Evolutionary conservation across 2,113 vertebrate species (phyloP).

Genomic region (Taurulus bubalis): DNA sequence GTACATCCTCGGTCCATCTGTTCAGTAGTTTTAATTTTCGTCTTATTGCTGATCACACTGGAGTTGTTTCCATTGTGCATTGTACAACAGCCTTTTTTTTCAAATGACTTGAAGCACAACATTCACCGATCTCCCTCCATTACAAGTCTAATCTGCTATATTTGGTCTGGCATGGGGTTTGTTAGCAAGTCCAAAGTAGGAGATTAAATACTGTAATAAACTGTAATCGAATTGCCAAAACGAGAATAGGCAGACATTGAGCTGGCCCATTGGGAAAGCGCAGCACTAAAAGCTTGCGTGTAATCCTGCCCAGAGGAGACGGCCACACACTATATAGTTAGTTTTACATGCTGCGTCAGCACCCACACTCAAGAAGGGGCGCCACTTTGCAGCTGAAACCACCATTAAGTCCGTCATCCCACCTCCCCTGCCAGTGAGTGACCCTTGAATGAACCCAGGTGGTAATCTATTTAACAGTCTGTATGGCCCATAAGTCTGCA

Average conservation of each 20-base stretch:
- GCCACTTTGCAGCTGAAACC: slow-evolving; percentile 28
- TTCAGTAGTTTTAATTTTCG: background rate
- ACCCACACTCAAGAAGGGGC: slow-evolving; percentile 4
- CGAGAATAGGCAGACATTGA: slow-evolving; percentile 68
- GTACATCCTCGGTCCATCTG: slow-evolving; percentile 20
- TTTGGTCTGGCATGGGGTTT: slow-evolving; percentile 53
- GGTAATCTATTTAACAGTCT: slow-evolving; percentile 14
- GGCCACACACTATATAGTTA: slow-evolving; percentile 38
- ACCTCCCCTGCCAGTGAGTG: background rate
- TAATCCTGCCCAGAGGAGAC: slow-evolving; percentile 69
- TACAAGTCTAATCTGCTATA: slow-evolving; percentile 57
- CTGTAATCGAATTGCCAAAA: slow-evolving; percentile 69
- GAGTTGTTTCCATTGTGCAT: slow-evolving; percentile 39
- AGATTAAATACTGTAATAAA: slow-evolving; percentile 74
- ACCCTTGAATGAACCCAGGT: slow-evolving; percentile 55
- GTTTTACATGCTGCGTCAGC: slow-evolving; percentile 35
- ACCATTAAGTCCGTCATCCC: slow-evolving; percentile 16
- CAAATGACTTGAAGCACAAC: slow-evolving; percentile 25
- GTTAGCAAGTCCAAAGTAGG: slow-evolving; percentile 60
- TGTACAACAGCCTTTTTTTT: slow-evolving; percentile 33
- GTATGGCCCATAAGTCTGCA: slow-evolving; percentile 28
- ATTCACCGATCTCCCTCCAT: slow-evolving; percentile 35
- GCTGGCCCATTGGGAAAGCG: slow-evolving; percentile 40
- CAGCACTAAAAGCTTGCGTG: slow-evolving; percentile 50
- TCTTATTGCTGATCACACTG: slow-evolving; percentile 11